Percentiles rank a stretch among this genome's conserved stretches.
phyloP scores from a whole-genome alignment of 35 echinoderm and acorn worm species.

The Patiria miniata region DNA sequence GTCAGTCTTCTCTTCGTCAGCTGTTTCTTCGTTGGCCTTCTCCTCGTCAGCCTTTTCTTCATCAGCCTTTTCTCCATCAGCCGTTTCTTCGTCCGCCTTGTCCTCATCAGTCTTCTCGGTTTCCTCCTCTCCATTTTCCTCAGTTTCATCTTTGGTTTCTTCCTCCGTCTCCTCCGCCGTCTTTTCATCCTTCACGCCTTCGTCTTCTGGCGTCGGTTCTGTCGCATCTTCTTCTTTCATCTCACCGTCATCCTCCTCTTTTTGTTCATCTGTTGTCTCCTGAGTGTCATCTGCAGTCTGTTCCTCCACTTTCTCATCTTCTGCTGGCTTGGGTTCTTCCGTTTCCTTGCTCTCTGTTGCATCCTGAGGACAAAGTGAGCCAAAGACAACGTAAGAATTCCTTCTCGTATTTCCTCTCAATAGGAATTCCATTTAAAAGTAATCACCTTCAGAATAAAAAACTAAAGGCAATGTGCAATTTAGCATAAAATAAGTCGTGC shows the following conservation, averaged over 20 bases:
- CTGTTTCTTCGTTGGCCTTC: too few species aligned
- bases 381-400: background rate
- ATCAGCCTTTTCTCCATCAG: background rate
- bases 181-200: constrained; percentile 24
- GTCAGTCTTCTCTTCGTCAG: too few species aligned
- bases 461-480: too few species aligned
- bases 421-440: too few species aligned
- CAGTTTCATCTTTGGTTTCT: background rate
- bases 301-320: constrained; percentile 33
- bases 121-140: constrained; percentile 18
- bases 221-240: background rate
- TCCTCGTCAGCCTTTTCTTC: too few species aligned
- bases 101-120: background rate
- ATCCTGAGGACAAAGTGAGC: background rate
- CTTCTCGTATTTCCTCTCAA: too few species aligned
- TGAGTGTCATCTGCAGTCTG: background rate
- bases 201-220: constrained; percentile 20
- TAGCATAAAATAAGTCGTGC: too few species aligned
- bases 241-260: constrained; percentile 31
- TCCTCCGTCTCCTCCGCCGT: constrained; percentile 11
- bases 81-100: background rate
- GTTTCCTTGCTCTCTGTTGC: background rate
- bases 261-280: constrained; percentile 17
- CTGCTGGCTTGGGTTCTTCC: background rate
- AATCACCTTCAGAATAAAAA: too few species aligned